phyloP scores from a whole-genome alignment of 2,797 vertebrate species.

The Micromesistius poutassou region DNA sequence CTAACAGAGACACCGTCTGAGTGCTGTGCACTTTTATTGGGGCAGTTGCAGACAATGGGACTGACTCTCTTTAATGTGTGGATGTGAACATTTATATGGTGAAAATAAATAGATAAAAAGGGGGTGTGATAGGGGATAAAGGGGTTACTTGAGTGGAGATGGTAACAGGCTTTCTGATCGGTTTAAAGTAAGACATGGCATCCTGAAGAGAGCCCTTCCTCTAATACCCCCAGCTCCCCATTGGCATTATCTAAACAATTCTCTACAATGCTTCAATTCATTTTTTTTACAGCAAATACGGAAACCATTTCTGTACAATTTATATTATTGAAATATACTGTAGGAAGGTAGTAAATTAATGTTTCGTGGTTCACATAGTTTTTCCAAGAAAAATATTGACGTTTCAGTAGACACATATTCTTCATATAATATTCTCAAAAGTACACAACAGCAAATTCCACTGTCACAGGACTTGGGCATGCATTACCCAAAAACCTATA shows the following conservation, averaged over 20 bases:
- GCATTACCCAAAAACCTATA: slow-evolving; percentile 82
- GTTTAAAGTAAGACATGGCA: slow-evolving; percentile 63
- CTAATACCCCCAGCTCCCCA: slow-evolving; percentile 68
- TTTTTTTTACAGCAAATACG: slow-evolving; percentile 89
- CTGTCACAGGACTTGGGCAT: slow-evolving; percentile 88
- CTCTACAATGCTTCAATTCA: slow-evolving; percentile 72
- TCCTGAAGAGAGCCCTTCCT: slow-evolving; percentile 67
- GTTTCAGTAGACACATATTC: slow-evolving; percentile 71
- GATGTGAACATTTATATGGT: neutral
- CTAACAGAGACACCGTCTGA: slow-evolving; percentile 41
- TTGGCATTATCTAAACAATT: slow-evolving; percentile 78
- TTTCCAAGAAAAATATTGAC: slow-evolving; percentile 70
- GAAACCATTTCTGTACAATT: slow-evolving; percentile 93
- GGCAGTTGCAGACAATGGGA: slow-evolving; percentile 30
- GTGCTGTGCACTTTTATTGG: slow-evolving; percentile 59
- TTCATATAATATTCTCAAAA: slow-evolving; percentile 77
- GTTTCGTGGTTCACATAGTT: slow-evolving; percentile 62
- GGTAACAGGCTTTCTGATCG: slow-evolving; percentile 60
- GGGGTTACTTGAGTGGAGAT: neutral
- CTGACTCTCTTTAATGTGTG: neutral
- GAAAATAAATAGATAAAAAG: neutral
- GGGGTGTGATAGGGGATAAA: neutral
- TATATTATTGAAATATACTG: slow-evolving; percentile 73
- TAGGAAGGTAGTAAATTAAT: slow-evolving; percentile 65
- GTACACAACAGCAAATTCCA: slow-evolving; percentile 89